These are phyloP conservation scores for Monoplex corrugatus DNA, from an alignment of 2,888 invertebrate genomes.

Conservation along the genomic window DNA sequence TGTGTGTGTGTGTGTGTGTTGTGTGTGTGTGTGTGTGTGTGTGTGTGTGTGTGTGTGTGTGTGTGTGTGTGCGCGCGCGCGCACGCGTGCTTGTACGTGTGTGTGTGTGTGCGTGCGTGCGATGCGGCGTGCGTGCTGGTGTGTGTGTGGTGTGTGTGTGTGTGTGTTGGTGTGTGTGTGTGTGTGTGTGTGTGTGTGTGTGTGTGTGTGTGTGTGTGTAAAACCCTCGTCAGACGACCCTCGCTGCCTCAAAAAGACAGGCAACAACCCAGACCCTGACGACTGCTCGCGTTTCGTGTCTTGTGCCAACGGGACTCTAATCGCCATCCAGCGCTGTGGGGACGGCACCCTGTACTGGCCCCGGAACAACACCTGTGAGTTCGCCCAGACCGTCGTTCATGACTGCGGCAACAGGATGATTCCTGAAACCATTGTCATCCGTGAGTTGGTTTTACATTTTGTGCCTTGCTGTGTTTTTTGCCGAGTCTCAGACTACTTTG, in stretches of 20 bases:
- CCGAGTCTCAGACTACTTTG: too few relatives aligned
- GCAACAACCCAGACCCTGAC: constrained; percentile 66
- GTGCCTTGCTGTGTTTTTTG: not conserved
- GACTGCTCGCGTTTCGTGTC: constrained; percentile 66
- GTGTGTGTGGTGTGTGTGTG: too few relatives aligned
- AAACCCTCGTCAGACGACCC: constrained; percentile 63
- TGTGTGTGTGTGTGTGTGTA: too few relatives aligned
- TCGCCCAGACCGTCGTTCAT: constrained; percentile 60
- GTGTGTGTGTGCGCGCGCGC: too few relatives aligned
- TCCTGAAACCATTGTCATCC: constrained; percentile 62
- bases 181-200: too few relatives aligned
- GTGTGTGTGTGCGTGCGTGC: too few relatives aligned
- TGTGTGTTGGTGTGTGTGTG: too few relatives aligned
- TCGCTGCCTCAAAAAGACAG: constrained; percentile 62
- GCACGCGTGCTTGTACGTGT: too few relatives aligned
- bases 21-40: too few relatives aligned
- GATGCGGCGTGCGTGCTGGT: too few relatives aligned
- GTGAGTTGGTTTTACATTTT: constrained; percentile 56
- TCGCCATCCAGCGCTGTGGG: constrained; percentile 63
- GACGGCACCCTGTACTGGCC: constrained; percentile 66
- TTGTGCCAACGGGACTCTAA: constrained; percentile 64
- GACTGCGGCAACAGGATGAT: constrained; percentile 61
- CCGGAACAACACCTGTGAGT: constrained; percentile 63
- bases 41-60: too few relatives aligned
- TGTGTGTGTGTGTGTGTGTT: too few relatives aligned